Base-by-base conservation (phyloP, 2,113 vertebrate species). In the Zeus faber region DNA sequence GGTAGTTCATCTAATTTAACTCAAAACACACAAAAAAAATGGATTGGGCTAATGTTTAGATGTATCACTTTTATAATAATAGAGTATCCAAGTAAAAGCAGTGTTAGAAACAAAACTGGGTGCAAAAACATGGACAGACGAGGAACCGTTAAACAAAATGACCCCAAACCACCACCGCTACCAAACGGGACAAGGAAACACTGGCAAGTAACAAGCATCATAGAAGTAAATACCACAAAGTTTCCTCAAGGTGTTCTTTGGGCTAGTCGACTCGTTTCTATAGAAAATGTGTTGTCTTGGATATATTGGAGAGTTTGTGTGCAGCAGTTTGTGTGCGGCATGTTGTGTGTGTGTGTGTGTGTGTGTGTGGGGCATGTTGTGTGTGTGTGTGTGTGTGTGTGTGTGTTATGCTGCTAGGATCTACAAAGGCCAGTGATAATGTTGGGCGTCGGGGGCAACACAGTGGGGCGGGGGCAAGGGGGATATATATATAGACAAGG, bases 381-480 rank as follows among this genome's bases (percentile, higher is more conserved):
- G n/a, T n/a, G n/a, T n/a, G n/a, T n/a, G n/a, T n/a, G n/a, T n/a
- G n/a, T 74, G 65, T 80, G 14, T 68, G 72, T 73, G 58, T 67
- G 50, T 48, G 45, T 76, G 46, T 62, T 22, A 77, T 72, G 67
- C 75, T 81, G 75, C 70, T 74, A 64, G 48, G 70, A 75, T 65
- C 51, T 61, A 52, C 46, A 35, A 50, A 65, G 55, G 55, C 61
- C 54, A 54, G 67, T 27, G 54, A 44, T 58, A 48, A 33, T 45
- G 67, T 73, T 54, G 65, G 76, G 72, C 67, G 24, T 72, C 43
- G 31, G 58, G 73, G 73, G 52, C 87, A 74, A 84, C 83, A 83
- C 77, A 78, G 74, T 70, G 90, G 86, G 89, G 85, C 77, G 85
- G 50, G 60, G 87, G 87, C 46, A 47, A 72, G 74, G 61, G 70